These are phyloP conservation scores for Phacellophora camtschatica DNA, from an alignment of 30 jellyfish, hydroid and myxozoan genomes.

Conservation along the genomic window DNA sequence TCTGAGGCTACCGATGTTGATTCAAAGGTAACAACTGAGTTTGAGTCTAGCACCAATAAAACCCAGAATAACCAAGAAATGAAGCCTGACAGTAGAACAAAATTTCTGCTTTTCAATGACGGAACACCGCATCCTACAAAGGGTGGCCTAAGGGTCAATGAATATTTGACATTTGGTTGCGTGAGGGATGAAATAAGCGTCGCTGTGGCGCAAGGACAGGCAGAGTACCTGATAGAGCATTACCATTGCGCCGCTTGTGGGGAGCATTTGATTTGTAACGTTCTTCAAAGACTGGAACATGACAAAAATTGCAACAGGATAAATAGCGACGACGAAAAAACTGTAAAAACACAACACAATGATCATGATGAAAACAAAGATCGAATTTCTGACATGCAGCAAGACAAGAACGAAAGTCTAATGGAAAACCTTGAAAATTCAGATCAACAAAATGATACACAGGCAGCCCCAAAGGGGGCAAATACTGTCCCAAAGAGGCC, in stretches of 20 bases:
- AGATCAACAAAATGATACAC: too few relatives aligned
- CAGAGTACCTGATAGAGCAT: slow-evolving; percentile 84
- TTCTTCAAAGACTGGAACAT: slow-evolving; percentile 83
- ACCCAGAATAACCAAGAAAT: background rate
- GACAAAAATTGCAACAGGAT: slow-evolving; percentile 52
- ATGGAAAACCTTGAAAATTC: too few relatives aligned
- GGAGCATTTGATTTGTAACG: slow-evolving; percentile 88
- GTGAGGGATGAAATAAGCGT: slow-evolving; percentile 65
- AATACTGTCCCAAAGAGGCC: background rate
- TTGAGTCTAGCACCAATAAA: background rate
- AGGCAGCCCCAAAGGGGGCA: background rate
- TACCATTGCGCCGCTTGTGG: slow-evolving; percentile 92
- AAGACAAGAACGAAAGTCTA: background rate
- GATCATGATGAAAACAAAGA: background rate
- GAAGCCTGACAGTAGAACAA: background rate
- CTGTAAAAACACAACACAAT: background rate
- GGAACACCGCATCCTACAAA: slow-evolving; percentile 76
- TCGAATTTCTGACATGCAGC: background rate
- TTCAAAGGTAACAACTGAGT: background rate
- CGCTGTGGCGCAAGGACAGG: slow-evolving; percentile 96
- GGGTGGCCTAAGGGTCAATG: slow-evolving; percentile 90
- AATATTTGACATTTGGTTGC: slow-evolving; percentile 92
- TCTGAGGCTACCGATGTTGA: background rate
- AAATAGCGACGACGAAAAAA: background rate
- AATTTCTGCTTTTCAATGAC: background rate